Evolutionary conservation across 2,113 vertebrate species (phyloP).

Genomic region (Pomatostomus ruficeps): DNA sequence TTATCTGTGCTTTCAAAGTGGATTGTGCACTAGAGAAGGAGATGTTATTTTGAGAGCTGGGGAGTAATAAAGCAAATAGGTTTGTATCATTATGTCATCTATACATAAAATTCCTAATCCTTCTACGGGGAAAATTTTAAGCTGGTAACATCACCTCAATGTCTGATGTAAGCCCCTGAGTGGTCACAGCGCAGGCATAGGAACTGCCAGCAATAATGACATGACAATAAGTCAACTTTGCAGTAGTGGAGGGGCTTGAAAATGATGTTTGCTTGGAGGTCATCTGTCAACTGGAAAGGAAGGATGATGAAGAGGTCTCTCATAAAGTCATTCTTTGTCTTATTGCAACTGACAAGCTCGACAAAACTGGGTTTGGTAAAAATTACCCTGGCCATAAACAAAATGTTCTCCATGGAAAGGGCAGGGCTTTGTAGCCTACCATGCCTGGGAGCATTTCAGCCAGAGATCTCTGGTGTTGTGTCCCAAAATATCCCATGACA

Average conservation of each 20-base stretch:
- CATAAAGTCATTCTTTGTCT: not conserved
- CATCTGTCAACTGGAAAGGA: not conserved
- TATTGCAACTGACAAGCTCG: not conserved
- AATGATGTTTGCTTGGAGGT: not conserved
- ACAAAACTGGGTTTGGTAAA: not conserved
- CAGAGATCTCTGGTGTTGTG: not conserved
- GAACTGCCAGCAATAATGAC: not conserved
- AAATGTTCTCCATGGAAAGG: not conserved
- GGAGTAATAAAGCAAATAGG: not conserved
- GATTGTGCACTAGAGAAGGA: not conserved
- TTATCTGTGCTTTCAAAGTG: not conserved
- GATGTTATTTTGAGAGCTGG: not conserved
- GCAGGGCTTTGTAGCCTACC: not conserved
- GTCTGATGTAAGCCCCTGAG: not conserved
- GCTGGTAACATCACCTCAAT: not conserved
- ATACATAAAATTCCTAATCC: not conserved
- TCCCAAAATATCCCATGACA: not conserved
- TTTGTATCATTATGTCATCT: not conserved
- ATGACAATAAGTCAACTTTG: not conserved
- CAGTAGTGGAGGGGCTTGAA: not conserved
- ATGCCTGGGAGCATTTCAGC: not conserved
- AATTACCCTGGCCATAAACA: not conserved
- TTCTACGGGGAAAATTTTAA: not conserved
- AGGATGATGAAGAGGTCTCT: not conserved
- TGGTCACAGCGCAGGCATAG: not conserved